phyloP scores from a whole-genome alignment of 2,888 invertebrate species.

The Panorpa germanica region DNA sequence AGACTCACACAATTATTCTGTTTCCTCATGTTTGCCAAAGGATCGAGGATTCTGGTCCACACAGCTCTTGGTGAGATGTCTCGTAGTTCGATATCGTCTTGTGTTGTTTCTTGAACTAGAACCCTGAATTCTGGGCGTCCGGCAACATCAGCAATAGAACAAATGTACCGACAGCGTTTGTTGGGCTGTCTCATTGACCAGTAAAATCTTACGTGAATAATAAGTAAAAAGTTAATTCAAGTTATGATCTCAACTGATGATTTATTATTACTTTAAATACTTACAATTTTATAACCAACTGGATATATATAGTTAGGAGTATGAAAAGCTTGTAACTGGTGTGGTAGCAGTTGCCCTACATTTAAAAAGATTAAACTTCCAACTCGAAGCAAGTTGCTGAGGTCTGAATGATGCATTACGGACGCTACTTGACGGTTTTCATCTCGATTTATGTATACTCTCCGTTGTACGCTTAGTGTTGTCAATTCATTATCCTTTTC shows the following conservation, averaged over 20 bases:
- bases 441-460: slow-evolving; percentile 91
- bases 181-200: slow-evolving; percentile 86
- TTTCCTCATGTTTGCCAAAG: slow-evolving; percentile 57
- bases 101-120: slow-evolving; percentile 56
- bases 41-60: slow-evolving; percentile 70
- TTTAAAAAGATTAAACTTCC: slow-evolving; percentile 89
- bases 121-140: slow-evolving; percentile 85
- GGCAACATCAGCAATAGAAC: slow-evolving; percentile 77
- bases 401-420: slow-evolving; percentile 87
- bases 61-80: slow-evolving; percentile 61
- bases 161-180: slow-evolving; percentile 82
- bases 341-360: slow-evolving; percentile 90
- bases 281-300: slow-evolving; percentile 74
- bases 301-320: slow-evolving; percentile 91
- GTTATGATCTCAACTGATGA: not conserved
- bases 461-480: slow-evolving; percentile 73
- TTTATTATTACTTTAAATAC: slow-evolving; percentile 17
- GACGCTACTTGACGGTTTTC: slow-evolving; percentile 93
- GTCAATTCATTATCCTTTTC: slow-evolving; percentile 85
- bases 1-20: slow-evolving; percentile 57
- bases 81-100: slow-evolving; percentile 45
- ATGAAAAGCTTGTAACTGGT: slow-evolving; percentile 89
- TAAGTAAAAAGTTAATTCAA: slow-evolving; percentile 7
- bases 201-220: slow-evolving; percentile 66
- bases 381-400: slow-evolving; percentile 74